phyloP scores from a whole-genome alignment of 2,113 vertebrate species.

The Nymphicus hollandicus region DNA sequence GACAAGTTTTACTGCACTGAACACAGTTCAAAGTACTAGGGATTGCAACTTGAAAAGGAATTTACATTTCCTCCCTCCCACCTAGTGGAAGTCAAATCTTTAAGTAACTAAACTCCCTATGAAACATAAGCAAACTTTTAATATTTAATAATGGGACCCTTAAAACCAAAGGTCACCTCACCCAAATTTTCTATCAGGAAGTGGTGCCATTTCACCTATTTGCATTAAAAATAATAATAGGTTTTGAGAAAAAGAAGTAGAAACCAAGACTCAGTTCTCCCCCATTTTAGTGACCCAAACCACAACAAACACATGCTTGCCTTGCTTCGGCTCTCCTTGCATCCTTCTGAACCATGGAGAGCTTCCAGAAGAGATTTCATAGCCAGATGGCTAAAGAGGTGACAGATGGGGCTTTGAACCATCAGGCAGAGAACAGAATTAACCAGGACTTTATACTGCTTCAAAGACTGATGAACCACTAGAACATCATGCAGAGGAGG shows the following conservation, averaged over 20 bases:
- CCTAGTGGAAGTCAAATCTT: not conserved
- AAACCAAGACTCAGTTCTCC: not conserved
- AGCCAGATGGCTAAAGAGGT: slow-evolving; percentile 28
- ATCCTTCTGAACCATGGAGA: not conserved
- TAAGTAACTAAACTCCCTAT: not conserved
- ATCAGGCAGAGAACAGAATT: not conserved
- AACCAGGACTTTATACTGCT: not conserved
- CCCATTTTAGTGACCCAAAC: not conserved
- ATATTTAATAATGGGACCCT: not conserved
- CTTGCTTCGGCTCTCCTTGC: not conserved
- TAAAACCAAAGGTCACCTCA: not conserved
- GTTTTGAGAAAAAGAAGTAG: not conserved
- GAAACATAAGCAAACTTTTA: not conserved
- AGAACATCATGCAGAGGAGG: not conserved
- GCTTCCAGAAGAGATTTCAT: not conserved
- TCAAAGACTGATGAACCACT: not conserved
- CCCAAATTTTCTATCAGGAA: not conserved
- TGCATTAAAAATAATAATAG: not conserved
- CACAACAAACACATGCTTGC: not conserved
- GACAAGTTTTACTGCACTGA: not conserved
- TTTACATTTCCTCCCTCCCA: not conserved
- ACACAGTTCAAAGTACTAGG: not conserved
- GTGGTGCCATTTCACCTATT: not conserved
- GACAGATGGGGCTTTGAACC: not conserved
- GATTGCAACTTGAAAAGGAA: not conserved